These are phyloP conservation scores for Sitophilus oryzae DNA, from an alignment of 1,140 invertebrate genomes.

Conservation along the genomic window DNA sequence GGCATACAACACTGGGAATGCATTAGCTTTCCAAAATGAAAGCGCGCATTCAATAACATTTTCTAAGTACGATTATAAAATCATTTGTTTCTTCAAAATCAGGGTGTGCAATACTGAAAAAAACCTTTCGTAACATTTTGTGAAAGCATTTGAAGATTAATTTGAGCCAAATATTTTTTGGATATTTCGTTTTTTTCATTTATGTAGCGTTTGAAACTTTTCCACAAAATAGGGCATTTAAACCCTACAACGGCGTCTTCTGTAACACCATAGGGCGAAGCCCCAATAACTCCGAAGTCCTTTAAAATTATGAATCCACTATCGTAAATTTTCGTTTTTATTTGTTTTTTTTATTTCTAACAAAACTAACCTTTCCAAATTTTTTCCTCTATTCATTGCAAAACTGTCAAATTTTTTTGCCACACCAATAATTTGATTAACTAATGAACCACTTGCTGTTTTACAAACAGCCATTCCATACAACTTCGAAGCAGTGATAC, in stretches of 20 bases:
- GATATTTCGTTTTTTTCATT: conserved; percentile 20
- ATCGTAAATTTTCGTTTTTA: not conserved
- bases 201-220: conserved; percentile 25
- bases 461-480: conserved; percentile 38
- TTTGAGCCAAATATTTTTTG: conserved; percentile 31
- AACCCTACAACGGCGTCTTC: conserved; percentile 7
- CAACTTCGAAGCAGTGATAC: conserved; percentile 40
- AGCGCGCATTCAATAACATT: not conserved
- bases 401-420: conserved; percentile 24
- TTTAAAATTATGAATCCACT: conserved; percentile 4
- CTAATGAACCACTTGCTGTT: conserved; percentile 30
- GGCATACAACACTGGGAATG: no score
- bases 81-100: not conserved
- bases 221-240: conserved; percentile 34
- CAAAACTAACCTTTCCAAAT: conserved; percentile 20
- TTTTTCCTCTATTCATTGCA: conserved; percentile 31
- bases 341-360: conserved; percentile 9
- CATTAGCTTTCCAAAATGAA: not conserved
- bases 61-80: not conserved
- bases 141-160: conserved; percentile 37
- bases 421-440: conserved; percentile 29
- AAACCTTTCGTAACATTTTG: conserved; percentile 23
- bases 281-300: conserved; percentile 2
- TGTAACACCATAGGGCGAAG: conserved; percentile 8
- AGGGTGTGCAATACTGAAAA: conserved; percentile 11